Evolutionary conservation across 2,888 invertebrate genomes (phyloP).

Genomic region (Luffia ferchaultella): DNA sequence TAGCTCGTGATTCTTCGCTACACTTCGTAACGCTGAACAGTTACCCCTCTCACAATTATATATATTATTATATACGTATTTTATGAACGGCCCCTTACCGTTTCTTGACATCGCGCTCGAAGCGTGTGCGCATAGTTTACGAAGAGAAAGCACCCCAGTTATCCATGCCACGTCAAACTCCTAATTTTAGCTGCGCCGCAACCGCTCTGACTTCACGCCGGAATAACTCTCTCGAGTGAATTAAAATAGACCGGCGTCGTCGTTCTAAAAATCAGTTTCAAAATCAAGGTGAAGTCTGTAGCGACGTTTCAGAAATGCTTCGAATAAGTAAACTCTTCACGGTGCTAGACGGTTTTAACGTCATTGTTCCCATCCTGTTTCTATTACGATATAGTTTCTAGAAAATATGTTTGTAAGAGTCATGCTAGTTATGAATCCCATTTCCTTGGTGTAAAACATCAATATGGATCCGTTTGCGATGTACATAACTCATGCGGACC

Average conservation of each 20-base stretch:
- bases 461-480: conserved; percentile 49
- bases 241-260: conserved; percentile 52
- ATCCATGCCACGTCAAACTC: conserved; percentile 8
- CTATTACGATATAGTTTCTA: not conserved
- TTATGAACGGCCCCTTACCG: too few relatives aligned
- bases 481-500: conserved; percentile 49
- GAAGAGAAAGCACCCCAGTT: too few relatives aligned
- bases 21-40: too few relatives aligned
- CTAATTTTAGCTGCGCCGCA: conserved; percentile 38
- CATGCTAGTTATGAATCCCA: not conserved
- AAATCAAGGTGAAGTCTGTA: conserved; percentile 62
- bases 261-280: conserved; percentile 51
- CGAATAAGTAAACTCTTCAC: not conserved
- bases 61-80: too few relatives aligned
- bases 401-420: not conserved
- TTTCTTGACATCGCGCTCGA: too few relatives aligned
- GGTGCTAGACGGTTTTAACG: not conserved
- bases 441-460: not conserved
- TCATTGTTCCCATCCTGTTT: not conserved
- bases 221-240: conserved; percentile 48
- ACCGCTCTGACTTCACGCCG: conserved; percentile 53
- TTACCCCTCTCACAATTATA: too few relatives aligned
- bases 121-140: too few relatives aligned
- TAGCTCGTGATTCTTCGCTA: too few relatives aligned
- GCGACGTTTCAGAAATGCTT: conserved; percentile 47